These are phyloP conservation scores for Leptopilina drosophilae DNA, from an alignment of 2,888 invertebrate species.

Conservation along the genomic window DNA sequence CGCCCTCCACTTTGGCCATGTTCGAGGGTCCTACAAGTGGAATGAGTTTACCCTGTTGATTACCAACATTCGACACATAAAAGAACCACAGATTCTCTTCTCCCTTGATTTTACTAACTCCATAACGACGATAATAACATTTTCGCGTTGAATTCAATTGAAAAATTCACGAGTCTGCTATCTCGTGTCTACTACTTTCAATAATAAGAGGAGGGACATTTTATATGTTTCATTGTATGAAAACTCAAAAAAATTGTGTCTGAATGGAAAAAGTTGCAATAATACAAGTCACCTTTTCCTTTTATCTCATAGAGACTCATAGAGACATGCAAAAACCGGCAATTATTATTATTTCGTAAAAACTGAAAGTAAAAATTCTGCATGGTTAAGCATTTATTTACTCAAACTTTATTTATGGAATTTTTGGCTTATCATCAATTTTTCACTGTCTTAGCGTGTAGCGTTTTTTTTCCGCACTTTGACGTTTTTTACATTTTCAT, in stretches of 20 bases:
- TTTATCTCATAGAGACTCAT: no score
- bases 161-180: conserved; percentile 30
- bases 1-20: conserved; percentile 12
- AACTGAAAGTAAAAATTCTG: no score
- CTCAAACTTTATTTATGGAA: background rate
- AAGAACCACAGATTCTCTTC: conserved; percentile 33
- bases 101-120: conserved; percentile 14
- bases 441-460: conserved; percentile 6
- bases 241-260: background rate
- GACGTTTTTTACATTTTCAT: conserved; percentile 32
- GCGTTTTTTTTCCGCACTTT: background rate
- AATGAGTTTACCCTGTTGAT: conserved; percentile 40
- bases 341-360: no score
- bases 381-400: background rate
- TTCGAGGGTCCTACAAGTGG: conserved; percentile 36
- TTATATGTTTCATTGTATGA: background rate
- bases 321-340: no score
- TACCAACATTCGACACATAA: conserved; percentile 39
- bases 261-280: background rate
- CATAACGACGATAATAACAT: conserved; percentile 28
- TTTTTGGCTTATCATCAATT: background rate
- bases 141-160: conserved; percentile 30
- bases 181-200: background rate
- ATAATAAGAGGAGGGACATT: conserved; percentile 9
- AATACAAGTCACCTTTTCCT: no score